Percentiles rank a stretch among this genome's conserved stretches.
These are phyloP conservation scores for Cryptoblepharus egeriae DNA, from an alignment of 2,797 vertebrate genomes.

Conservation along the genomic window DNA sequence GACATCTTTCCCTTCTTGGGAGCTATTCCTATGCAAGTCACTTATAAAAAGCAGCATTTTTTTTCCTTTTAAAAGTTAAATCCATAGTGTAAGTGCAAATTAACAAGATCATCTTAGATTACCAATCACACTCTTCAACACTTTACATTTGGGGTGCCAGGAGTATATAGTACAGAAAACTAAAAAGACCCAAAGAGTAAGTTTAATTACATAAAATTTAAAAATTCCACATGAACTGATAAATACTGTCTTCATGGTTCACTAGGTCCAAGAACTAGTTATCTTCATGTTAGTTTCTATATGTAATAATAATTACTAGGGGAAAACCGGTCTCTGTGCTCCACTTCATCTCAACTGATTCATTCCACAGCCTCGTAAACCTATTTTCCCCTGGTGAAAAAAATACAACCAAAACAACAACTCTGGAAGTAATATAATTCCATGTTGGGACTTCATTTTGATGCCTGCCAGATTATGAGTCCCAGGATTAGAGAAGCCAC, in stretches of 20 bases:
- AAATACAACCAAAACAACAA: conserved; percentile 44
- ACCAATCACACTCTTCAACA: conserved; percentile 57
- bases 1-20: conserved; percentile 49
- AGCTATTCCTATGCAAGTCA: conserved; percentile 63
- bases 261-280: conserved; percentile 76
- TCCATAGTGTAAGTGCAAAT: conserved; percentile 70
- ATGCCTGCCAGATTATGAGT: conserved; percentile 80
- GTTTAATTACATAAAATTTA: conserved; percentile 76
- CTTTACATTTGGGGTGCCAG: conserved; percentile 66
- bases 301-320: conserved; percentile 76
- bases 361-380: conserved; percentile 64
- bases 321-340: conserved; percentile 68
- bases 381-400: conserved; percentile 54
- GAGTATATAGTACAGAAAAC: conserved; percentile 71
- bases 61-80: conserved; percentile 42
- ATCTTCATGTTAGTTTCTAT: conserved; percentile 76
- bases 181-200: conserved; percentile 71
- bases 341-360: conserved; percentile 67
- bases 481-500: conserved; percentile 78
- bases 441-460: conserved; percentile 72
- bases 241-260: conserved; percentile 76
- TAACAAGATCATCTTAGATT: conserved; percentile 67
- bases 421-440: conserved; percentile 50
- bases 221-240: conserved; percentile 75
- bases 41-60: conserved; percentile 49